Conservation (phyloP, 2,113 vertebrate genomes). For the Theristicus caerulescens region DNA sequence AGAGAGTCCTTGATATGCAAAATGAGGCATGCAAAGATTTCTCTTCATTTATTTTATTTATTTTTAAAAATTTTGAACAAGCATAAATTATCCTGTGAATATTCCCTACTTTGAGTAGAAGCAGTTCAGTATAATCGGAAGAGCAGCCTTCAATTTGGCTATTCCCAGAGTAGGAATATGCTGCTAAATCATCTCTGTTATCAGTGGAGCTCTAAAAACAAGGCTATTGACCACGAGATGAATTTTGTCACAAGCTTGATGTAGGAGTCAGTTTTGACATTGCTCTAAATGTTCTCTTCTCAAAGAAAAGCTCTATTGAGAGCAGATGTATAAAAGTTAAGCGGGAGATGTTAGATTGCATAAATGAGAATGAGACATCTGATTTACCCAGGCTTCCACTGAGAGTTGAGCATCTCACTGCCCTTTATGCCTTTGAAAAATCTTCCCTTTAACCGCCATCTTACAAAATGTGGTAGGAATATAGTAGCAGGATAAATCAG, state of each 20-base stretch:
- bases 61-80: constrained; percentile 32
- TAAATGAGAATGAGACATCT: constrained; percentile 50
- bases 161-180: constrained; percentile 25
- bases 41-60: constrained; percentile 43
- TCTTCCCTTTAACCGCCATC: not conserved
- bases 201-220: constrained; percentile 64
- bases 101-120: not conserved
- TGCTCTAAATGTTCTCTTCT: constrained; percentile 52
- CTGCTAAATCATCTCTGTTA: constrained; percentile 62
- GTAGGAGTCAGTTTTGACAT: constrained; percentile 66
- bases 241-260: constrained; percentile 63
- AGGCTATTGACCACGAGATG: constrained; percentile 67
- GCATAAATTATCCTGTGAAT: not conserved
- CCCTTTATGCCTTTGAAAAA: constrained; percentile 49
- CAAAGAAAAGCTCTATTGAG: constrained; percentile 54
- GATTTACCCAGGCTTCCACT: constrained; percentile 37
- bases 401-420: not conserved
- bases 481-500: not conserved
- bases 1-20: constrained; percentile 11
- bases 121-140: not conserved
- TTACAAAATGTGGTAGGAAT: not conserved
- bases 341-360: constrained; percentile 31
- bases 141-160: constrained; percentile 55
- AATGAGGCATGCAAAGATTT: constrained; percentile 11
- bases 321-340: constrained; percentile 49